A percentile compares a stretch with the other conserved stretches of the same genome.
Conservation (phyloP, 2,113 vertebrate species). For the Pachypanchax playfairii region DNA sequence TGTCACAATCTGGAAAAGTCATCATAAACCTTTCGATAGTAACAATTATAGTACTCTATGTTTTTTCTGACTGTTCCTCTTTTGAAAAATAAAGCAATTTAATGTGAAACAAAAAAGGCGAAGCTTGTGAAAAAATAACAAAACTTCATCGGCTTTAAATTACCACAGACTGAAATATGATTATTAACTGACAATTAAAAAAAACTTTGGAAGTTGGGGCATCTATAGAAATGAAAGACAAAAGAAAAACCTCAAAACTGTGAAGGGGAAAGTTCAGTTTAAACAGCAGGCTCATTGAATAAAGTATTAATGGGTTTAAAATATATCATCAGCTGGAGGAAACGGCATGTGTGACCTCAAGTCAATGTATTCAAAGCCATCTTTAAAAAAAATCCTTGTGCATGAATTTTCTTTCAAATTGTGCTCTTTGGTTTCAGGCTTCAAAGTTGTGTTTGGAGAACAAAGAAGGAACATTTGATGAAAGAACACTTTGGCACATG, state of each 20-base stretch:
- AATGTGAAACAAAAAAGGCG: neutral
- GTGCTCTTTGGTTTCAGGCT: neutral
- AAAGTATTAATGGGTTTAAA: neutral
- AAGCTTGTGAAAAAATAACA: conserved; percentile 4
- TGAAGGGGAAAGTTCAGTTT: neutral
- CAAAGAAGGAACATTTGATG: conserved; percentile 7
- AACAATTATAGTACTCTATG: too few relatives aligned
- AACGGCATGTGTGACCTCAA: neutral
- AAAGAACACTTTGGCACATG: neutral
- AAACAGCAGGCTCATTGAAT: neutral
- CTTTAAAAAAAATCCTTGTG: neutral
- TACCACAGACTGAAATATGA: neutral
- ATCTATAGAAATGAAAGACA: neutral
- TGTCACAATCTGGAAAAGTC: too few relatives aligned
- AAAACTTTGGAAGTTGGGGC: neutral
- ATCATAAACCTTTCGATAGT: too few relatives aligned
- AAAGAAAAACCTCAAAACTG: neutral
- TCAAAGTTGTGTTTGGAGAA: neutral
- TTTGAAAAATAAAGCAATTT: neutral
- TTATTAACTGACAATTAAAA: conserved; percentile 1
- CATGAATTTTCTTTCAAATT: neutral
- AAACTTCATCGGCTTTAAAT: conserved; percentile 4
- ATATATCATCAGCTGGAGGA: neutral
- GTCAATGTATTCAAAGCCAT: neutral
- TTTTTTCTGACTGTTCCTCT: too few relatives aligned